Evolutionary conservation across 2,113 vertebrate species (phyloP).

Genomic region (Thinocorus orbignyianus): DNA sequence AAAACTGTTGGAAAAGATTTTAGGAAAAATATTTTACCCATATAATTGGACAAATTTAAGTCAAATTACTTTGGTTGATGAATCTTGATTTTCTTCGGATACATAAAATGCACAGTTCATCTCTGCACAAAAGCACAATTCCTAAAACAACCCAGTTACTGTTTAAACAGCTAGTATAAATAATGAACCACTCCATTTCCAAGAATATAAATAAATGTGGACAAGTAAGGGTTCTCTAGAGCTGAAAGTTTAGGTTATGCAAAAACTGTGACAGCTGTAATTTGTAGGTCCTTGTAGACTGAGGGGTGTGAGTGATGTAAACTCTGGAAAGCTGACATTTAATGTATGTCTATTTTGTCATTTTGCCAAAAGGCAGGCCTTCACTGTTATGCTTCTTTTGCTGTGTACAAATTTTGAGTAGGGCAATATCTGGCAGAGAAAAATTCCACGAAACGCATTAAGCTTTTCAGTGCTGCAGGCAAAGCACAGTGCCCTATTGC

Average conservation of each 20-base stretch:
- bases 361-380: constrained; percentile 61
- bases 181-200: constrained; percentile 70
- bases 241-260: constrained; percentile 76
- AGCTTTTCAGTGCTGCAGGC: neutral
- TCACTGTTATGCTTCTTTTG: constrained; percentile 21
- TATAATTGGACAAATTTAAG: neutral
- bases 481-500: neutral
- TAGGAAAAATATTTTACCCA: neutral
- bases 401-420: constrained; percentile 40
- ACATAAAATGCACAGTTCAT: neutral
- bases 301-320: constrained; percentile 67
- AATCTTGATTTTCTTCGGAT: neutral
- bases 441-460: neutral
- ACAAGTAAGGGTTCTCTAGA: constrained; percentile 71
- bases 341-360: constrained; percentile 72
- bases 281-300: constrained; percentile 69
- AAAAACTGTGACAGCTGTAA: constrained; percentile 71
- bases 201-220: constrained; percentile 71
- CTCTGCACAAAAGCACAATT: constrained; percentile 51
- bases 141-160: constrained; percentile 68
- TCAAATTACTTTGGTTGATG: neutral
- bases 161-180: constrained; percentile 73
- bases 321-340: constrained; percentile 49
- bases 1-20: neutral
- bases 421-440: constrained; percentile 45